These are phyloP conservation scores for Hippopotamyrus pictus DNA, from an alignment of 2,797 vertebrate species.

Conservation along the genomic window DNA sequence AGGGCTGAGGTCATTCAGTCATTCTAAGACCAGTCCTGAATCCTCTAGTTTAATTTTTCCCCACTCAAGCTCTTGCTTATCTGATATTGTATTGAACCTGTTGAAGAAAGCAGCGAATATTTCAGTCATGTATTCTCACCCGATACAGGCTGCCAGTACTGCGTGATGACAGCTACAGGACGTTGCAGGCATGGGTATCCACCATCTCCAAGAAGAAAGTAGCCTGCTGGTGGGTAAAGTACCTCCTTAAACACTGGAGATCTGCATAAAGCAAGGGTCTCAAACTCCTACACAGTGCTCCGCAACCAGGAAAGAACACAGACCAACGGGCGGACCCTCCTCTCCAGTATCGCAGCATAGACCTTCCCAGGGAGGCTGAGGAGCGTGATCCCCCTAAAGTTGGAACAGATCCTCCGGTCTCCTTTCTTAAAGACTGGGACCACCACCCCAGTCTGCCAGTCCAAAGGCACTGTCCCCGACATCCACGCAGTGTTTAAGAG, in stretches of 20 bases:
- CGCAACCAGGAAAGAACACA: too few relatives aligned
- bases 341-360: too few relatives aligned
- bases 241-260: neutral
- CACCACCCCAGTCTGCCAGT: too few relatives aligned
- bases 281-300: too few relatives aligned
- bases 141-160: neutral
- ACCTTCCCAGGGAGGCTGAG: too few relatives aligned
- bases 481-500: too few relatives aligned
- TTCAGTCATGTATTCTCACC: neutral
- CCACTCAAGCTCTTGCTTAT: neutral
- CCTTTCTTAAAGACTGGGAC: too few relatives aligned
- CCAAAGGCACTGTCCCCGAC: too few relatives aligned
- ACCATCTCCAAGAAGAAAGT: neutral
- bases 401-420: too few relatives aligned
- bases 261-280: neutral
- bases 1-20: neutral
- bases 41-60: neutral
- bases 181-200: neutral
- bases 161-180: neutral
- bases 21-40: neutral
- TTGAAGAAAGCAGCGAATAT: neutral
- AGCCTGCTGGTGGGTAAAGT: neutral
- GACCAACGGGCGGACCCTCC: too few relatives aligned
- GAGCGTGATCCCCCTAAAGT: too few relatives aligned
- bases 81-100: neutral